Evolutionary conservation across 2,113 vertebrate species (phyloP).

Genomic region (Ia io): DNA sequence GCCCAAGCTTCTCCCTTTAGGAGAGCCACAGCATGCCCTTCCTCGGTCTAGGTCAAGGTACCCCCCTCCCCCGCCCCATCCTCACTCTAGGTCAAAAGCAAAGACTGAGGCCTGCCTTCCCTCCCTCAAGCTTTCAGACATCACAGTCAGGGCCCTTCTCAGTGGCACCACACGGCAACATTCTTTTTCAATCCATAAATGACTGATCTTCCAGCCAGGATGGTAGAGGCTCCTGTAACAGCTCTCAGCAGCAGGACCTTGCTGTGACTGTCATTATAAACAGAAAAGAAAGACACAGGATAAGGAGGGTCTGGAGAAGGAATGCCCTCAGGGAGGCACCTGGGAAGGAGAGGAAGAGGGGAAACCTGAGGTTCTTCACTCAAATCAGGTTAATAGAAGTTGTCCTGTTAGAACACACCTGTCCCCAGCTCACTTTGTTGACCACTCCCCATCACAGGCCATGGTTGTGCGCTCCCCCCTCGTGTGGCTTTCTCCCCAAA

Average conservation of each 20-base stretch:
- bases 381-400: not conserved
- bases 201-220: not conserved
- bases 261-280: not conserved
- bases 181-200: not conserved
- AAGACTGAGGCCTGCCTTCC: not conserved
- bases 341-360: not conserved
- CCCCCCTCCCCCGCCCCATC: not conserved
- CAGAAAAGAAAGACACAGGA: not conserved
- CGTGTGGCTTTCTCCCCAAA: not conserved
- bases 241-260: not conserved
- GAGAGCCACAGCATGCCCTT: not conserved
- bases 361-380: not conserved
- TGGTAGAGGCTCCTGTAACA: not conserved
- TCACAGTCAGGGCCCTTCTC: not conserved
- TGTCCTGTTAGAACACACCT: not conserved
- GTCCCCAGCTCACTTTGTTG: not conserved
- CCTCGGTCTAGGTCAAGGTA: not conserved
- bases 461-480: not conserved
- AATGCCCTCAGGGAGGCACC: not conserved
- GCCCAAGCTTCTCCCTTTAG: not conserved
- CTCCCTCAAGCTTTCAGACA: not conserved
- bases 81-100: not conserved
- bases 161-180: rapidly evolving
- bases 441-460: not conserved
- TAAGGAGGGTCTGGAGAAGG: not conserved